Evolutionary conservation across 2,797 vertebrate genomes (phyloP).

Genomic region (Chrysocyon brachyurus): DNA sequence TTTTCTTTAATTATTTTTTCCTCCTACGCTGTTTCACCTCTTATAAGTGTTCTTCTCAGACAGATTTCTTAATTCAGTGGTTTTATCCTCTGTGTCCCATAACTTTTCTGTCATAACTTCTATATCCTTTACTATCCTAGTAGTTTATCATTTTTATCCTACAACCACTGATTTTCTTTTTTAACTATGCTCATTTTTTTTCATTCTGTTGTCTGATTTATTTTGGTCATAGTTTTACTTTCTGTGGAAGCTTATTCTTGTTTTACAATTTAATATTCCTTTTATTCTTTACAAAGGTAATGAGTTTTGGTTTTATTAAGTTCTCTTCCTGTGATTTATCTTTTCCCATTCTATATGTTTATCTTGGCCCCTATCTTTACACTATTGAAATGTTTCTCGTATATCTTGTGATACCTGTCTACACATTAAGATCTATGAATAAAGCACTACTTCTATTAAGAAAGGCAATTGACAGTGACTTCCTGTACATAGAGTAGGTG

Average conservation of each 20-base stretch:
- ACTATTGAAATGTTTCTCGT: not conserved
- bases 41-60: not conserved
- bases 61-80: not conserved
- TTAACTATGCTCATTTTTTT: not conserved
- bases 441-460: not conserved
- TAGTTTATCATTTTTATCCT: not conserved
- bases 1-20: not conserved
- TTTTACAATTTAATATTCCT: not conserved
- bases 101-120: not conserved
- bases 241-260: not conserved
- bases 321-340: not conserved
- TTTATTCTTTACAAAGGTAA: not conserved
- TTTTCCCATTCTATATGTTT: constrained; percentile 9
- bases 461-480: not conserved
- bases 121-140: not conserved
- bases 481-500: not conserved
- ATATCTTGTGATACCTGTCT: not conserved
- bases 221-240: not conserved
- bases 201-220: not conserved
- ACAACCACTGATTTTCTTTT: not conserved
- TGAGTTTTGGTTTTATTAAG: not conserved
- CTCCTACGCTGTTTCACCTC: not conserved
- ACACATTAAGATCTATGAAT: not conserved
- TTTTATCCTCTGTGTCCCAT: not conserved
- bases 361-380: not conserved